Evolutionary conservation across 1,140 invertebrate species (phyloP).

Genomic region (Lepidurus apus): DNA sequence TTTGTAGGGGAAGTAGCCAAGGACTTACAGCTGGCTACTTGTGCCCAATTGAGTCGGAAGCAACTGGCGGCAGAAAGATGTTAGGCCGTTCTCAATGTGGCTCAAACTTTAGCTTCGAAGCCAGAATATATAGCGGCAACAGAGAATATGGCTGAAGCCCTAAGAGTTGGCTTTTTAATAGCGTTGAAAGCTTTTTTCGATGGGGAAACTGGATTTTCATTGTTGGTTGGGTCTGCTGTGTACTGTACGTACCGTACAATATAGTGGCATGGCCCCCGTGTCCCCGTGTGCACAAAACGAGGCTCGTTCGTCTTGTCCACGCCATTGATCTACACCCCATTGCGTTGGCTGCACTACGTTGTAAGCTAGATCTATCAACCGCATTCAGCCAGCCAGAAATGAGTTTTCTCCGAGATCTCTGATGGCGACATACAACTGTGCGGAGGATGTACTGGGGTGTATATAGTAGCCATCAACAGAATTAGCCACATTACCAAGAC

Average conservation of each 20-base stretch:
- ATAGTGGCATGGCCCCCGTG: background rate
- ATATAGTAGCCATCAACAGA: background rate
- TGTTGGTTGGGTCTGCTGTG: background rate
- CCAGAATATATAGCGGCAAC: too few relatives aligned
- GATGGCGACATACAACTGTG: background rate
- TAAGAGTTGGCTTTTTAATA: too few relatives aligned
- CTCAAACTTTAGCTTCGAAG: too few relatives aligned
- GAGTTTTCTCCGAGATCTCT: background rate
- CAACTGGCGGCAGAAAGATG: too few relatives aligned
- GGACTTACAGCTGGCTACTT: too few relatives aligned
- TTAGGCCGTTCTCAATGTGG: too few relatives aligned
- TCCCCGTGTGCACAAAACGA: background rate
- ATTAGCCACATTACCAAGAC: background rate
- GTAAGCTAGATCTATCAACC: background rate
- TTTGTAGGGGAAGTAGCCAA: too few relatives aligned
- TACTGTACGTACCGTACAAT: background rate
- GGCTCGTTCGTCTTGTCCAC: constrained; percentile 15
- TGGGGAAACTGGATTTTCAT: too few relatives aligned
- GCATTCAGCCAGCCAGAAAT: constrained; percentile 18
- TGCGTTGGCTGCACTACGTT: constrained; percentile 2
- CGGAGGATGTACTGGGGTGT: background rate
- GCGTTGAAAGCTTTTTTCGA: too few relatives aligned
- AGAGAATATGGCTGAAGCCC: too few relatives aligned
- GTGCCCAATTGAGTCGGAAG: too few relatives aligned
- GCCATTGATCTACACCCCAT: constrained; percentile 17